phyloP scores from a whole-genome alignment of 2,888 invertebrate species.

The Agriopis aurantiaria region DNA sequence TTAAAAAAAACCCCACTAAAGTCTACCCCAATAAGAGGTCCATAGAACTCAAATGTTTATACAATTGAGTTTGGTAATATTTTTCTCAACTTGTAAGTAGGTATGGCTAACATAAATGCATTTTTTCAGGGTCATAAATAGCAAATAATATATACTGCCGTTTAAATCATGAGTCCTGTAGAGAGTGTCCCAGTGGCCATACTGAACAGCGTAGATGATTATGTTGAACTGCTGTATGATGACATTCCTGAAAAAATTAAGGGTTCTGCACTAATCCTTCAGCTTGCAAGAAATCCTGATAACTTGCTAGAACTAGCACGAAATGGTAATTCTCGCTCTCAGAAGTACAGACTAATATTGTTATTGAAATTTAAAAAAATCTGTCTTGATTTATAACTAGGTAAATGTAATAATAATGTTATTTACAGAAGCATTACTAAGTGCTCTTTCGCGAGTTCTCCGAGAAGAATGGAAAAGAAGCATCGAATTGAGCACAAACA shows the following conservation, averaged over 20 bases:
- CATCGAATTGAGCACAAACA: constrained; percentile 97
- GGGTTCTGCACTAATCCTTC: constrained; percentile 96
- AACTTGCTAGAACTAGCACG: constrained; percentile 97
- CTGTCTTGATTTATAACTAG: not conserved
- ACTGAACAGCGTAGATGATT: constrained; percentile 95
- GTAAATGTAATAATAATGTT: not conserved
- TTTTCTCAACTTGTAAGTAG: too few species aligned
- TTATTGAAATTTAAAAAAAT: not conserved
- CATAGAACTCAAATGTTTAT: too few species aligned
- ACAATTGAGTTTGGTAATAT: too few species aligned
- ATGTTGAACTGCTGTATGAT: constrained; percentile 98
- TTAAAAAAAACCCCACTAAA: too few species aligned
- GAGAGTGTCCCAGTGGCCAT: constrained; percentile 87
- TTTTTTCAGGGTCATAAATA: constrained; percentile 5
- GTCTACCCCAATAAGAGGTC: too few species aligned
- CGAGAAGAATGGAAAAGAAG: constrained; percentile 99
- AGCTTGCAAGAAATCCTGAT: constrained; percentile 96
- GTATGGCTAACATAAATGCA: not conserved
- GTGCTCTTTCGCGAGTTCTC: constrained; percentile 97
- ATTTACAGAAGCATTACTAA: constrained; percentile 94
- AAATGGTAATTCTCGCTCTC: constrained; percentile 89
- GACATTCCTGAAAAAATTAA: constrained; percentile 96
- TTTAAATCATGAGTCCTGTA: constrained; percentile 74
- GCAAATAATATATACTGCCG: not conserved
- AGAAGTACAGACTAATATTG: not conserved